These are phyloP conservation scores for Drosophila stalkeri DNA, from an alignment of 2,888 invertebrate species.

Conservation along the genomic window DNA sequence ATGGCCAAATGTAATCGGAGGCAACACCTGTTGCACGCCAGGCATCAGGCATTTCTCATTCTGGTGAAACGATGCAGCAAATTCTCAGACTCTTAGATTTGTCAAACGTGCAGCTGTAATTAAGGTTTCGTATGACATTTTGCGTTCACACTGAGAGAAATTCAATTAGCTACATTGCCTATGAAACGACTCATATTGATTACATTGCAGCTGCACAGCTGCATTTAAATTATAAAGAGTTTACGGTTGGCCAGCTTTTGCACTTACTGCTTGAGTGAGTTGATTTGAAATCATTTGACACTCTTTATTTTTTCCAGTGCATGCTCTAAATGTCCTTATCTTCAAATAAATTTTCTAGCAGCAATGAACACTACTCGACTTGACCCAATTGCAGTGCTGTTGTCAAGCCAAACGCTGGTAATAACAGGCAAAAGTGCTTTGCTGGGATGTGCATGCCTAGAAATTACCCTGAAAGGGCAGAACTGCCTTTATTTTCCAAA, in stretches of 20 bases:
- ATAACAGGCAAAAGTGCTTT: background rate
- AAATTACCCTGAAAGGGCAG: background rate
- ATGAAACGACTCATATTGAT: background rate
- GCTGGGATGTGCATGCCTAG: background rate
- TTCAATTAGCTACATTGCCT: background rate
- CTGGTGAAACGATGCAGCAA: conserved; percentile 14
- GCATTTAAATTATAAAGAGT: background rate
- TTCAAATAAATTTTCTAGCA: background rate
- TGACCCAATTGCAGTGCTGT: conserved; percentile 7
- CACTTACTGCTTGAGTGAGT: background rate
- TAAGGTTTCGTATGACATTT: conserved; percentile 9
- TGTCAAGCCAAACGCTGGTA: background rate
- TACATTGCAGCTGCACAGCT: background rate
- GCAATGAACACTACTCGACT: background rate
- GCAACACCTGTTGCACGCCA: conserved; percentile 40
- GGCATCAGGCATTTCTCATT: conserved; percentile 7
- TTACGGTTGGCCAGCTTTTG: background rate
- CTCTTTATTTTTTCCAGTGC: background rate
- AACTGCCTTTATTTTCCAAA: too few species aligned
- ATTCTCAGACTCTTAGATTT: conserved; percentile 20
- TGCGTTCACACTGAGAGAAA: conserved; percentile 2
- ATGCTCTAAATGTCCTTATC: background rate
- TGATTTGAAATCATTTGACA: background rate
- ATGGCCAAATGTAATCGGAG: conserved; percentile 26
- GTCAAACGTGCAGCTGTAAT: conserved; percentile 28